Base-by-base conservation (phyloP, 2,797 vertebrate species). In the Mormyrops boulengeri region DNA sequence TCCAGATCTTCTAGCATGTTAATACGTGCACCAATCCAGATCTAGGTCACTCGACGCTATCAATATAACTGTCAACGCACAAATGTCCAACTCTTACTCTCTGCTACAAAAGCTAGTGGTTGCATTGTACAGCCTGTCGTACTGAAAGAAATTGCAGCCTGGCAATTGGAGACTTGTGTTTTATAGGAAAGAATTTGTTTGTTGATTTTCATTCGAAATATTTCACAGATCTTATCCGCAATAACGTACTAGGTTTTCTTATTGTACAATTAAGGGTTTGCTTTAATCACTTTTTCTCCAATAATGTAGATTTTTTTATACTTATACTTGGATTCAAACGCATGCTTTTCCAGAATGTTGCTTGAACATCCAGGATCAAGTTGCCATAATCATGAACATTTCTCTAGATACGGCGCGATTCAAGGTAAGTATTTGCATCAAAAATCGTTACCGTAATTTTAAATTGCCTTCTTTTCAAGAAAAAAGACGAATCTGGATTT, bases 301-400 rank as follows among this genome's bases (percentile, higher is more conserved):
- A 80, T 9, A n/a, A 60, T 89, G 66, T 62, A 62, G 19, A 66
- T 30, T 55, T 6, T 1, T 62, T 14, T 17, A 86, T 17, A 30
- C 30, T 47, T 19, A 87, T 73, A 2, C 4, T 85, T 41, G 9
- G 44, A 41, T 22, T 69, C 49, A 92, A 87, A 85, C 55, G 60
- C 77, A 7, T 57, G 60, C 60, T 60, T 88, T 69, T 88, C 77
- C 88, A 92, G 89, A 87, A 97, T 97, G 96, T 93, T 97, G 94
- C 96, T 97, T 14, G 96, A 97, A 90, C 95, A 97, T 92, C 95
- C 96, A 88, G 96, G 96, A 90, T 95, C 96, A 41, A 95, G 95
- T 88, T 95, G 95, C 91, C 95, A 96, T 57, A 95, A 92, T 90
- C 94, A 95, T 1, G 92, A 95, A 0, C 96, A 94, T 91, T 94